Conservation (phyloP, 2,888 invertebrate species). For the Cryptosula pallasiana region DNA sequence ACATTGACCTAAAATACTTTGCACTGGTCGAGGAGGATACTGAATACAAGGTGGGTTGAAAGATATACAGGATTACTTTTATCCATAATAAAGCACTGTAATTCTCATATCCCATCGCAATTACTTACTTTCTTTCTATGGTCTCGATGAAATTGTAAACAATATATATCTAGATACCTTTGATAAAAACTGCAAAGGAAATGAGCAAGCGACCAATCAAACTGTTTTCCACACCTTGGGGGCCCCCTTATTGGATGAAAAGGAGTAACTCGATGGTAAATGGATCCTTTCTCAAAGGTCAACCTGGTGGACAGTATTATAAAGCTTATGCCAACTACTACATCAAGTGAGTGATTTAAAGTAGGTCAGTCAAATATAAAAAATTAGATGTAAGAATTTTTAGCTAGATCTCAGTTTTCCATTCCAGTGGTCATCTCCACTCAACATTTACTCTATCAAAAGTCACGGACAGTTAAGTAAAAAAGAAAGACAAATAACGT, state of each 20-base stretch:
- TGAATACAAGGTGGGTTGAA: constrained; percentile 33
- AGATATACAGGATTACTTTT: too few relatives aligned
- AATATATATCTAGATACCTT: constrained; percentile 46
- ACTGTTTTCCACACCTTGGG: constrained; percentile 59
- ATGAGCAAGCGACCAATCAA: constrained; percentile 40
- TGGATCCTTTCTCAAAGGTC: constrained; percentile 46
- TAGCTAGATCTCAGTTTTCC: too few relatives aligned
- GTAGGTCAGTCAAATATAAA: too few relatives aligned
- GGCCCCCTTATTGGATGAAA: constrained; percentile 60
- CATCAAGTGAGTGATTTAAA: constrained; percentile 55
- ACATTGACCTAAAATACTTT: constrained; percentile 60
- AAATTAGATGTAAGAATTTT: too few relatives aligned
- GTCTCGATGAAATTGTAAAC: too few relatives aligned
- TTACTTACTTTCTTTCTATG: too few relatives aligned
- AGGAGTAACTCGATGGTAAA: constrained; percentile 55
- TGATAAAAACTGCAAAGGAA: constrained; percentile 44
- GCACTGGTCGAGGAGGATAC: constrained; percentile 65
- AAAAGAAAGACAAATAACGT: too few relatives aligned
- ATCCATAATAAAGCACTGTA: background rate
- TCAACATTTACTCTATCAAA: too few relatives aligned
- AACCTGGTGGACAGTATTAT: constrained; percentile 60
- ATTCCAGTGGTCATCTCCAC: too few relatives aligned
- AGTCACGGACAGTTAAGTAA: too few relatives aligned
- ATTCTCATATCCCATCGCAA: too few relatives aligned
- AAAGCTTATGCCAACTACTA: constrained; percentile 77